Percentiles rank a stretch among this genome's conserved stretches.
phyloP scores from a whole-genome alignment of 2,888 invertebrate species.

The Idaea biselata region DNA sequence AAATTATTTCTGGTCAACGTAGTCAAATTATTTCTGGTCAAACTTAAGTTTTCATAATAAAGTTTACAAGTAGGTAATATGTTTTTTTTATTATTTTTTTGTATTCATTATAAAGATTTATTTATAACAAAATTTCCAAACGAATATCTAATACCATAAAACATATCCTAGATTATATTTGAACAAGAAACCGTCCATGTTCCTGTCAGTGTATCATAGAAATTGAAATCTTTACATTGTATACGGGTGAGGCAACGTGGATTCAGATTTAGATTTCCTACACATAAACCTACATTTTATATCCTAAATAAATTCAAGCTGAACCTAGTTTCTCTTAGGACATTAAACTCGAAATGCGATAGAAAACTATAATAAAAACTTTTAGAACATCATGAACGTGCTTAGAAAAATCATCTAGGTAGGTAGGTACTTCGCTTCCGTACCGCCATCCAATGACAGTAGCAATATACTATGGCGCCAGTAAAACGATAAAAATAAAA shows the following conservation, averaged over 20 bases:
- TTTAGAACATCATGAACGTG: not conserved
- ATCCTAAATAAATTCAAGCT: constrained; percentile 5
- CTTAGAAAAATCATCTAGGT: not conserved
- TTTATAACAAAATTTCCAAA: not conserved
- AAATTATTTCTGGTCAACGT: no score
- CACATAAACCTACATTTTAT: constrained; percentile 1
- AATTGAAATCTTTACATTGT: not conserved
- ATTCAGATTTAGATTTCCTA: constrained; percentile 3
- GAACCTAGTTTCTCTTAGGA: constrained; percentile 9
- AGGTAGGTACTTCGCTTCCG: not conserved
- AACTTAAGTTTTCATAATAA: no score
- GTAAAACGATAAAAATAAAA: not conserved
- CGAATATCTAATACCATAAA: not conserved
- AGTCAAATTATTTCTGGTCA: no score
- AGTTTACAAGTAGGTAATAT: no score
- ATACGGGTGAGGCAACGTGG: not conserved
- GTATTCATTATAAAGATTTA: constrained; percentile 10
- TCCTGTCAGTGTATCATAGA: not conserved
- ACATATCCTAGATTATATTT: not conserved
- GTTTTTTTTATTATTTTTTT: constrained; percentile 5
- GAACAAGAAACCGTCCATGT: not conserved
- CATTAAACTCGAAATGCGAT: constrained; percentile 13
- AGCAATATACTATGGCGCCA: not conserved
- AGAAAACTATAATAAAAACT: not conserved
- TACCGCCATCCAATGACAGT: not conserved